Evolutionary conservation across 2,113 vertebrate genomes (phyloP).

Genomic region (Calonectris borealis): DNA sequence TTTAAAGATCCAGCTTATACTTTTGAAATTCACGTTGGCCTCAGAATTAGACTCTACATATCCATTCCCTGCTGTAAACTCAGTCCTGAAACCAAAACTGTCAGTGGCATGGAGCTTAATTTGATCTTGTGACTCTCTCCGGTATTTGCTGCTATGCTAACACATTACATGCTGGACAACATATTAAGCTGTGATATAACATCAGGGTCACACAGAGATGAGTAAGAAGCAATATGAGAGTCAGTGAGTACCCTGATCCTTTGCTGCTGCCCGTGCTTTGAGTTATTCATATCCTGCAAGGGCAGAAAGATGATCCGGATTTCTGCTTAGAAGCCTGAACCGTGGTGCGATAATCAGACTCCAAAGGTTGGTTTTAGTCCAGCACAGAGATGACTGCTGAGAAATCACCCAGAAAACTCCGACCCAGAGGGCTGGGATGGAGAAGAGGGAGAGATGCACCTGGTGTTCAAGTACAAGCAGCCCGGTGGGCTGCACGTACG

Average conservation of each 20-base stretch:
- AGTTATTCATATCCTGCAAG: constrained; percentile 6
- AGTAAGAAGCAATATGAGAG: constrained; percentile 37
- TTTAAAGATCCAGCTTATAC: not conserved
- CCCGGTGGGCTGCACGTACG: not conserved
- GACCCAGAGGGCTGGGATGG: not conserved
- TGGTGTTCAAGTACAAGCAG: not conserved
- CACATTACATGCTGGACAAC: constrained; percentile 33
- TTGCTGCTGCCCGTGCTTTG: not conserved
- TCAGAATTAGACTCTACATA: not conserved
- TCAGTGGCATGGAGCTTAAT: not conserved
- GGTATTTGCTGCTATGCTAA: constrained; percentile 36
- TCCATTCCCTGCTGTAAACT: not conserved
- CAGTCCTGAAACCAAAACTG: constrained; percentile 20
- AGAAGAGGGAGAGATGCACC: not conserved
- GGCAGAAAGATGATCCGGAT: not conserved
- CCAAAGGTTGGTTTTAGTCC: not conserved
- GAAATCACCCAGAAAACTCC: constrained; percentile 4
- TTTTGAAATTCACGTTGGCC: not conserved
- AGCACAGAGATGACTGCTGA: not conserved
- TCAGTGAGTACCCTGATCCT: not conserved
- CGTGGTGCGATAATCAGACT: not conserved
- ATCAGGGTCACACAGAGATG: constrained; percentile 34
- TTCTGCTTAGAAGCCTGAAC: constrained; percentile 15
- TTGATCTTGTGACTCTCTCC: constrained; percentile 35
- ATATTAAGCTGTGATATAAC: constrained; percentile 43